Evolutionary conservation across 1,140 invertebrate species (phyloP), one percentile per base, ranked within the genome.

Genomic region (Dreissena rostriformis): DNA sequence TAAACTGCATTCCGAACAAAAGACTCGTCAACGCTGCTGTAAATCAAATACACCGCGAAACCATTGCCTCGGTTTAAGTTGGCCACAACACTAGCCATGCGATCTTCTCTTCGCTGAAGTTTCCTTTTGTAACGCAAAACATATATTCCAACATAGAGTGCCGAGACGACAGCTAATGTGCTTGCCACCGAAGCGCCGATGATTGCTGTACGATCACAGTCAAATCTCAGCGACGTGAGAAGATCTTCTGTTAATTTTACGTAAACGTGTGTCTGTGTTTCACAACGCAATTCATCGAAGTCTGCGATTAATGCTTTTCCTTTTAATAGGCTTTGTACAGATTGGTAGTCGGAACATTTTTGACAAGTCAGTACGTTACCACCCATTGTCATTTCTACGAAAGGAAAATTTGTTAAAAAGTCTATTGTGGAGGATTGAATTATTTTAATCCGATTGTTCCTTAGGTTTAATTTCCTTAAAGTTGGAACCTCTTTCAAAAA

Each of bases 41-140:
- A 67, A 5, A 29, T 28, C 65, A 67, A 67, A 67, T 28, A 67
- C 11, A 67, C 65, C 24, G 65, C 65, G 29, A 67, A 67, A 15
- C 65, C 0, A 15, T 15, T 67, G 29, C 29, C 24, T 15, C 29
- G 15, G 24, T 29, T 67, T 24, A 67, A 67, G 24, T 28, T 67
- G 14, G 24, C 24, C 14, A 67, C 11, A n/a, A 67, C 29, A 4
- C 29, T 26, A 29, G 24, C 29, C 29, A 24, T 67, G 14, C 14
- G 65, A 28, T 26, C 24, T 67, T 67, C 19, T 67, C 11, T 67
- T 22, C 65, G 65, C 2, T 4, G 14, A 26, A 15, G 24, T 26
- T 26, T 24, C 29, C n/a, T 67, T 24, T 29, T 15, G 14, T 22
- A 28, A 8, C 24, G 24, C 24, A 63, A 11, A n/a, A 63, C 24